These are phyloP conservation scores for Leptocoma aspasia DNA, from an alignment of 2,113 vertebrate species.

Conservation along the genomic window DNA sequence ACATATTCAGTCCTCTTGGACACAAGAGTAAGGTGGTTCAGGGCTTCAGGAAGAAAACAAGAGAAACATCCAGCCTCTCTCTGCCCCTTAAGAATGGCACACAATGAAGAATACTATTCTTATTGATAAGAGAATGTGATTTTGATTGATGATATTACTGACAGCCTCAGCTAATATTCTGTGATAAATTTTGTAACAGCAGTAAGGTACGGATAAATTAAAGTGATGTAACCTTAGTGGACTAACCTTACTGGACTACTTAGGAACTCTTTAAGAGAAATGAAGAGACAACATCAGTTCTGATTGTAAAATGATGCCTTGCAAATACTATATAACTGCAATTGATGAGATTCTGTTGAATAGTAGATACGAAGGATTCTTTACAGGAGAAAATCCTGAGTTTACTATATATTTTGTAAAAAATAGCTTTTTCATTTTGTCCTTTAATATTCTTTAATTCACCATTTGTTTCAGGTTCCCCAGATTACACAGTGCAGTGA, in stretches of 20 bases:
- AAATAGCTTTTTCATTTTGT: not conserved
- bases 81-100: not conserved
- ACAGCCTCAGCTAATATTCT: not conserved
- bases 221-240: not conserved
- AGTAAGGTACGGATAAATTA: not conserved
- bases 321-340: not conserved
- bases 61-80: not conserved
- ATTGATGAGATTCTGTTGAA: not conserved
- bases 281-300: not conserved
- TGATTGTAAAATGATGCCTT: not conserved
- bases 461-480: slow-evolving; percentile 83
- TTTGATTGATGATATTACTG: not conserved
- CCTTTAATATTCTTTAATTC: not conserved
- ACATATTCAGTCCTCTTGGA: not conserved
- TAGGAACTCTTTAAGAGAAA: not conserved
- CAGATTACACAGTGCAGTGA: slow-evolving; percentile 91
- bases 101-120: not conserved
- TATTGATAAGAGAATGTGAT: not conserved
- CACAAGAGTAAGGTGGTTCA: not conserved
- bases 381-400: not conserved
- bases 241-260: not conserved
- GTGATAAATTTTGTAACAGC: not conserved
- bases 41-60: not conserved
- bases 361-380: not conserved
- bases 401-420: not conserved